Evolutionary conservation across 2,797 vertebrate genomes (phyloP), one percentile per base, ranked within the genome.

Genomic region (Astyanax mexicanus): DNA sequence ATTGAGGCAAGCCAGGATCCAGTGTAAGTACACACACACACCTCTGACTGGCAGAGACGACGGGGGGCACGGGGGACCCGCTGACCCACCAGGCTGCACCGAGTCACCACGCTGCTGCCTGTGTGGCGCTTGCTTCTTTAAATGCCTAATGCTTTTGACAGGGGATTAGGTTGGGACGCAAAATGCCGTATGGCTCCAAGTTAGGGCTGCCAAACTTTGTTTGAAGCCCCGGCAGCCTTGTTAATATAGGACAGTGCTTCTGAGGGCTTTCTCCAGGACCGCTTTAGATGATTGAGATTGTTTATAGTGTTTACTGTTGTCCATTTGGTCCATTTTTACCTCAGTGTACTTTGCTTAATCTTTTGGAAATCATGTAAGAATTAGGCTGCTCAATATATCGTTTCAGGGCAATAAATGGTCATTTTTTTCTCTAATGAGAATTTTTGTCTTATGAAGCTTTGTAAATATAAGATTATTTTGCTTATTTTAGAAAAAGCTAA

Each of bases 1-100:
- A 96, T 95, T 95, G 95, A 96, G 96, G 95, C 96, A 95, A 93
- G 93, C 94, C 91, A 92, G 94, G 90, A 96, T 95, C 95, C 90
- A 92, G 96, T 95, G 97, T 98, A 93, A 98, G 97, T 99, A 98
- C 29, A 92, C 92, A 91, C 87, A 93, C 95, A 37, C 32, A 60
- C 57, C 93, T 90, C 69, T 92, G 92, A 91, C 88, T 70, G 92
- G 93, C 86, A 80, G 85, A 86, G 87, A 88, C 71, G 64, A 60
- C 17, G 64, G 75, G 89, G 74, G 67, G 79, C 74, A 75, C 38
- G 57, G 67, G 77, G 75, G 74, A 81, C 77, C 82, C 69, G 69
- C 83, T 89, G 89, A 92, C 89, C 90, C 89, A 86, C 88, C 90
- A 92, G 87, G 87, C 83, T 87, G 84, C 88, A 89, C 83, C 87